Base-by-base conservation (phyloP, 2,797 vertebrate species). In the Toxotes lorentzi region DNA sequence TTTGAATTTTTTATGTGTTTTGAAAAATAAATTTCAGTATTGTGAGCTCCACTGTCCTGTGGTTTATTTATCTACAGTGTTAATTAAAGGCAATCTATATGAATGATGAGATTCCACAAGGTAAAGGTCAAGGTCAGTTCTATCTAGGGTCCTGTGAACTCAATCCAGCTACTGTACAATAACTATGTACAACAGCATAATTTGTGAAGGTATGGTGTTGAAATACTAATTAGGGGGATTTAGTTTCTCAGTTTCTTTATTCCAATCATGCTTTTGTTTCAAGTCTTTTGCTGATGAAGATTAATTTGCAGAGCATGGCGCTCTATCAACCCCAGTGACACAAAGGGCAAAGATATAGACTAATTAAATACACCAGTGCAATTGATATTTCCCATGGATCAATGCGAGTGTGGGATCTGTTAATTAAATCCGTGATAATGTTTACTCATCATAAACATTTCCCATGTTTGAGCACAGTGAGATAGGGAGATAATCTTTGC, bases 351-450 rank as follows among this genome's bases (percentile, higher is more conserved):
- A 94, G 89, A 93, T 89, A 92, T 84, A 90, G 90, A 91, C 88
- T 90, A 94, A 95, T 94, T 94, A 95, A 94, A 95, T 89, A 90
- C 90, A 92, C 84, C 81, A 86, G 88, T 83, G 87, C 89, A 90
- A 94, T 90, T 91, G 91, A 94, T 90, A 90, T 91, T 93, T 92
- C 90, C 86, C 82, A 86, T 60, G 85, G 92, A 95, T 94, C 93
- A 92, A 94, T 94, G 91, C 34, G 12, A 87, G 91, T 82, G 88
- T 79, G 79, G 73, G 88, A 91, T 92, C 88, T 91, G 86, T 90
- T 95, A 94, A 95, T 95, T 95, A 91, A 93, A 94, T 93, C 91
- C 71, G 45, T 91, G 90, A 90, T 93, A 94, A 94, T 94, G 93
- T 95, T 94, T 94, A 93, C 92, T 93, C 92, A 93, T 93, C 89